Percentiles rank a stretch among this genome's conserved stretches.
phyloP scores from a whole-genome alignment of 1,140 invertebrate species.

The Pinna nobilis region DNA sequence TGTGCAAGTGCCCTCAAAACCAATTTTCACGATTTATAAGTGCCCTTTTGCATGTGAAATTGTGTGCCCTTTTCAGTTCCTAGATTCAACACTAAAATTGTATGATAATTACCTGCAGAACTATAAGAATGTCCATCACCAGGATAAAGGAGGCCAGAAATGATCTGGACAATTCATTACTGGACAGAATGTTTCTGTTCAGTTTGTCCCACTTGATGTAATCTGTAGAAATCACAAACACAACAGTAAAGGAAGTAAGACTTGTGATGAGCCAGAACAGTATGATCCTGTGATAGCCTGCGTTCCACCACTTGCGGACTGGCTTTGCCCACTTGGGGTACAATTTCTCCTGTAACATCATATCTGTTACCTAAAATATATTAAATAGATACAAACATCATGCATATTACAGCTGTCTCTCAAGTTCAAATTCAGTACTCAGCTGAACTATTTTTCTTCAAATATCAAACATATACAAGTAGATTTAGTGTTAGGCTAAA shows the following conservation, averaged over 20 bases:
- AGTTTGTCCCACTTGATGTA: slow-evolving; percentile 78
- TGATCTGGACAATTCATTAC: slow-evolving; percentile 77
- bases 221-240: slow-evolving; percentile 78
- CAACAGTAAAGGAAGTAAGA: slow-evolving; percentile 75
- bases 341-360: slow-evolving; percentile 79
- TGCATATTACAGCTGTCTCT: not conserved
- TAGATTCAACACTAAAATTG: too few species aligned
- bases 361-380: slow-evolving; percentile 77
- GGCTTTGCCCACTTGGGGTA: slow-evolving; percentile 77
- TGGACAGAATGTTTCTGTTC: slow-evolving; percentile 77
- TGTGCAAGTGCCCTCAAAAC: too few species aligned
- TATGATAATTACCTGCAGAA: slow-evolving; percentile 75
- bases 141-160: slow-evolving; percentile 79
- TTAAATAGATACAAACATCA: not conserved
- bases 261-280: slow-evolving; percentile 77
- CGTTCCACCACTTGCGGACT: slow-evolving; percentile 74
- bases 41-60: too few species aligned
- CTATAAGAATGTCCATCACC: slow-evolving; percentile 79
- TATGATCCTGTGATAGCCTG: slow-evolving; percentile 75
- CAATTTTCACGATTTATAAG: too few species aligned
- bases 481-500: too few species aligned
- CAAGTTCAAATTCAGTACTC: too few species aligned
- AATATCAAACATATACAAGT: too few species aligned
- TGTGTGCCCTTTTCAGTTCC: too few species aligned
- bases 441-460: too few species aligned